Evolutionary conservation across 2,113 vertebrate species (phyloP).

Genomic region (Rhabdornis inornatus): DNA sequence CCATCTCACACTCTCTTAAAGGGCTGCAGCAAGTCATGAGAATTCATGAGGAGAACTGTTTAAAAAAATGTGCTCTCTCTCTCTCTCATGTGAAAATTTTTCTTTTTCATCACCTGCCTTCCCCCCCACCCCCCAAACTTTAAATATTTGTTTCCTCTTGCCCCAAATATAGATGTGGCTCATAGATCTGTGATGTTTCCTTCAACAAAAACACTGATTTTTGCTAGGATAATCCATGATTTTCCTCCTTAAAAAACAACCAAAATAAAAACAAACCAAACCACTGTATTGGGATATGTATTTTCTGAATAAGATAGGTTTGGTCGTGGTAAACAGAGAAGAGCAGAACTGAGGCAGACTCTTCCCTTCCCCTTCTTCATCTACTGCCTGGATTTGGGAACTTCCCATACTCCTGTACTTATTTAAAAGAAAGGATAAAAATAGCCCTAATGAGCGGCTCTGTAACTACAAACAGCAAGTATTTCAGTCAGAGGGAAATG

Average conservation of each 20-base stretch:
- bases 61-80: neutral
- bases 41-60: neutral
- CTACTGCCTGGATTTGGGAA: neutral
- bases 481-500: slow-evolving; percentile 47
- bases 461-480: slow-evolving; percentile 43
- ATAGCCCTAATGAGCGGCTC: slow-evolving; percentile 45
- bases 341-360: neutral
- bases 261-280: neutral
- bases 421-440: slow-evolving; percentile 50
- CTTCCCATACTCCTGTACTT: neutral
- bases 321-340: neutral
- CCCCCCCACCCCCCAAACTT: rapidly evolving
- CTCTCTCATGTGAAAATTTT: neutral
- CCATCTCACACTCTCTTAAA: neutral
- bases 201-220: neutral
- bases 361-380: neutral
- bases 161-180: neutral
- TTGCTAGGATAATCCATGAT: neutral
- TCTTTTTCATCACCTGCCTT: neutral
- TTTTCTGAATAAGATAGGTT: neutral
- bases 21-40: neutral
- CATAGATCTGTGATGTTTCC: neutral
- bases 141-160: neutral
- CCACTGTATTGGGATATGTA: neutral
- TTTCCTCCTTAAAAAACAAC: neutral